A percentile compares a stretch with the other conserved stretches of the same genome.
phyloP scores from a whole-genome alignment of 2,113 vertebrate species.

The Lanius collurio region DNA sequence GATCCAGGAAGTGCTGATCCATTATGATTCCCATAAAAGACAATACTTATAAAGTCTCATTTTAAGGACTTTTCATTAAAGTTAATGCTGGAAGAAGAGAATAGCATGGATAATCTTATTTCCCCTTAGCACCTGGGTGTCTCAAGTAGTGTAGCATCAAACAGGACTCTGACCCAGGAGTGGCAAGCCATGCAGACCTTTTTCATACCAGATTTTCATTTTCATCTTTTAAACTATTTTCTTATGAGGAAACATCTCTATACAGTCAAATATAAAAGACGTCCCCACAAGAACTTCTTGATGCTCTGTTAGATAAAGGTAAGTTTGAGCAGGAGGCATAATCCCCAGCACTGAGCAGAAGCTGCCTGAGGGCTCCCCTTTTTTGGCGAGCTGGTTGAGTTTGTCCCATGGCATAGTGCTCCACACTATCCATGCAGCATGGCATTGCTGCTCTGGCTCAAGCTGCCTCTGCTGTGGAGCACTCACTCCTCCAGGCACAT shows the following conservation, averaged over 20 bases:
- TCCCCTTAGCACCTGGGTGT: neutral
- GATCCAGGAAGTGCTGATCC: neutral
- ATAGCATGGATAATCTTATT: neutral
- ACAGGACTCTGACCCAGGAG: neutral
- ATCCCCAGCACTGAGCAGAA: accelerated
- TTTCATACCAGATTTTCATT: neutral
- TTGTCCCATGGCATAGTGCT: accelerated
- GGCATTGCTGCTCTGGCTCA: neutral
- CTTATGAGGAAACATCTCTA: neutral
- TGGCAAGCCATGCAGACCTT: neutral
- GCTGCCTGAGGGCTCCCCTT: neutral
- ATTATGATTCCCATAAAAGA: neutral
- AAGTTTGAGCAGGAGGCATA: neutral
- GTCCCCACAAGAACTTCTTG: neutral
- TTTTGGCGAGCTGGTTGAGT: neutral
- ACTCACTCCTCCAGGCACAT: neutral
- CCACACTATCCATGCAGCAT: accelerated
- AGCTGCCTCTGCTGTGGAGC: neutral
- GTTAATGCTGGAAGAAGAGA: neutral
- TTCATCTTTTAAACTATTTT: neutral
- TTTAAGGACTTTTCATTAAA: neutral
- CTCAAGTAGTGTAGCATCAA: neutral
- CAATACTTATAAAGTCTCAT: neutral
- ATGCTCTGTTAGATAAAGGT: neutral
- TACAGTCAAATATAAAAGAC: neutral